phyloP scores from a whole-genome alignment of 2,888 invertebrate species.

The Cryptocephalus primarius region DNA sequence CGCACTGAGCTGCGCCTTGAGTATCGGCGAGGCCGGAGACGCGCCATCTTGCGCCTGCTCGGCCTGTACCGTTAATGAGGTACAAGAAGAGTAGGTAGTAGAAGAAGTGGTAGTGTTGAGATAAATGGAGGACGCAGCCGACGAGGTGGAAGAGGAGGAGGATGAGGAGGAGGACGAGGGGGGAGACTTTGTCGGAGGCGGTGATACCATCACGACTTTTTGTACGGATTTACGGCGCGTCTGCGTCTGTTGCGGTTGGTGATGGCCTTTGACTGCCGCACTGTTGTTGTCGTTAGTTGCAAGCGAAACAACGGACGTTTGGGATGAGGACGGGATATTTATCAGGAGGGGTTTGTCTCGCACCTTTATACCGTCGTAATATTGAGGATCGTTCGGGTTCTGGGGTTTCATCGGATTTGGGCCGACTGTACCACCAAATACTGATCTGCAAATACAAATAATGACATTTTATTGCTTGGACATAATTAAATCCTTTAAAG shows the following conservation, averaged over 20 bases:
- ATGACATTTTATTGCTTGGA: too few species aligned
- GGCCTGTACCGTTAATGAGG: constrained; percentile 3
- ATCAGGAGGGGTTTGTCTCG: constrained; percentile 48
- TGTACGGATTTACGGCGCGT: constrained; percentile 16
- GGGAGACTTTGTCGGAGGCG: not conserved
- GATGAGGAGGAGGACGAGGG: constrained; percentile 5
- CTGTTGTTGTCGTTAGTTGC: constrained; percentile 3
- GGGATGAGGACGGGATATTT: constrained; percentile 31
- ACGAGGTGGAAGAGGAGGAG: not conserved
- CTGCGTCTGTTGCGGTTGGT: constrained; percentile 15
- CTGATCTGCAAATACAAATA: constrained; percentile 44
- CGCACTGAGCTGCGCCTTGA: constrained; percentile 74
- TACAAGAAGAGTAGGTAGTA: not conserved
- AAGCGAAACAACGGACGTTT: not conserved
- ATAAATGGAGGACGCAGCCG: not conserved
- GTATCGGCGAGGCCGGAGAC: constrained; percentile 66
- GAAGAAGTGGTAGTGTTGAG: constrained; percentile 2
- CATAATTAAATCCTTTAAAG: too few species aligned
- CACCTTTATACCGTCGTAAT: constrained; percentile 59
- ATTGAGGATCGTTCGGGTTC: constrained; percentile 43
- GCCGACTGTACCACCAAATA: constrained; percentile 74
- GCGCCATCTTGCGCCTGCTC: constrained; percentile 15
- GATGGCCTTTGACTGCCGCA: constrained; percentile 7
- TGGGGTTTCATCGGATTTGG: constrained; percentile 60
- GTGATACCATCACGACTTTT: constrained; percentile 5